phyloP scores from a whole-genome alignment of 2,113 vertebrate species.

The Morone saxatilis region DNA sequence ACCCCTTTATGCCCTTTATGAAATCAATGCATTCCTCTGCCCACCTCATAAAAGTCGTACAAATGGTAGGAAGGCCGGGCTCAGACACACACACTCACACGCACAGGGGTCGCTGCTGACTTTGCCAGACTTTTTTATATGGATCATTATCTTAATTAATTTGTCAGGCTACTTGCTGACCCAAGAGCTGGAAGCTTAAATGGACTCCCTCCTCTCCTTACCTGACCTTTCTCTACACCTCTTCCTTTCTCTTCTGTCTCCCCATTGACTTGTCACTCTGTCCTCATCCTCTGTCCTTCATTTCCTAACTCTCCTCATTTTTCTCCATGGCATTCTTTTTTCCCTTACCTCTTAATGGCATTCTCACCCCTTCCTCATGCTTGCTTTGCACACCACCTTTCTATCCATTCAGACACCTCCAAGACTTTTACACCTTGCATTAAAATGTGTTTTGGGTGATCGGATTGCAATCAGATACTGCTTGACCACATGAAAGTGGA shows the following conservation, averaged over 20 bases:
- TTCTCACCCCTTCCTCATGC: background rate
- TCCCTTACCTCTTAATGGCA: background rate
- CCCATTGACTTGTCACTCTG: slow-evolving; percentile 5
- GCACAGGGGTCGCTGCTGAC: slow-evolving; percentile 22
- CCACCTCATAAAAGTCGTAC: slow-evolving; percentile 72
- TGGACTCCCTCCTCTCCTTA: slow-evolving; percentile 26
- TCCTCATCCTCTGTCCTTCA: slow-evolving; percentile 4
- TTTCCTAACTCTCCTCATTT: background rate
- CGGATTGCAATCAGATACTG: no score
- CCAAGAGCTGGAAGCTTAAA: slow-evolving; percentile 49
- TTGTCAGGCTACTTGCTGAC: slow-evolving; percentile 62
- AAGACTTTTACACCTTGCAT: background rate
- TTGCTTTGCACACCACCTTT: background rate
- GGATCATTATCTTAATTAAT: slow-evolving; percentile 80
- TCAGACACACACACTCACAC: background rate
- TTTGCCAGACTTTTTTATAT: slow-evolving; percentile 50
- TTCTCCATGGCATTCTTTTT: background rate
- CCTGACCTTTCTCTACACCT: slow-evolving; percentile 12
- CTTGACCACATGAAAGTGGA: slow-evolving; percentile 6
- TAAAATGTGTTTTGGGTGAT: no score
- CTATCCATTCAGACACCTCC: background rate
- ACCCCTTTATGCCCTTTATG: slow-evolving; percentile 79
- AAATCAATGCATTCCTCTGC: slow-evolving; percentile 74
- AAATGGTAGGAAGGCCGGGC: slow-evolving; percentile 32
- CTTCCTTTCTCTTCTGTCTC: background rate